Conservation (phyloP, 2,113 vertebrate genomes). For the Rhegmatorhina hoffmannsi region DNA sequence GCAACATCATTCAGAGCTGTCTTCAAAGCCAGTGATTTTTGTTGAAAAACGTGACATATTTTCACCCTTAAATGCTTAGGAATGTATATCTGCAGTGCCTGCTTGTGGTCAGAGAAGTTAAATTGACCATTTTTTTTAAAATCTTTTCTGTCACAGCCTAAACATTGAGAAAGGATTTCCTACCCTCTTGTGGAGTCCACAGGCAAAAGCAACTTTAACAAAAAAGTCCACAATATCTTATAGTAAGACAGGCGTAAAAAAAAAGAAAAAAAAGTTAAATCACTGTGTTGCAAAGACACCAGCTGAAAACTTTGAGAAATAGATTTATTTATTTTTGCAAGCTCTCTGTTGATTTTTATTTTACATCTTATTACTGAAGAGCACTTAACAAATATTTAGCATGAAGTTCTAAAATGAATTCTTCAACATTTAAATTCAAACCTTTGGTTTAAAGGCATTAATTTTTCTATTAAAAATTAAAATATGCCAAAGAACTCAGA, state of each 20-base stretch:
- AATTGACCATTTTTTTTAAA: background rate
- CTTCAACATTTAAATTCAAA: background rate
- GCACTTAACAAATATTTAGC: background rate
- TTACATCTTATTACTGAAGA: background rate
- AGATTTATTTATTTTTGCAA: background rate
- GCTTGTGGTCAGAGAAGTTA: background rate
- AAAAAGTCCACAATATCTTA: background rate
- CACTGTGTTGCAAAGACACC: background rate
- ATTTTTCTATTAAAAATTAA: background rate
- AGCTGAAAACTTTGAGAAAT: background rate
- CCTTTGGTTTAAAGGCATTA: background rate
- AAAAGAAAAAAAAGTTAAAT: background rate
- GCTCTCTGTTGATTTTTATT: background rate
- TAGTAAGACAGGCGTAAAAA: fast-evolving
- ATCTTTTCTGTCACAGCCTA: background rate
- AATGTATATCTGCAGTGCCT: background rate
- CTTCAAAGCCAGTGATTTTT: background rate
- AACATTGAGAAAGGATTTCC: background rate
- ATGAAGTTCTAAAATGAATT: background rate
- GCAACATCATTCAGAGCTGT: background rate
- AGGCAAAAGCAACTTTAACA: background rate
- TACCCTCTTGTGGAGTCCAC: constrained; percentile 6
- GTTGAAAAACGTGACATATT: background rate
- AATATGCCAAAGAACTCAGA: background rate
- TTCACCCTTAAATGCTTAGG: background rate